Evolutionary conservation across 2,888 invertebrate genomes (phyloP).

Genomic region (Octodonta nipae): DNA sequence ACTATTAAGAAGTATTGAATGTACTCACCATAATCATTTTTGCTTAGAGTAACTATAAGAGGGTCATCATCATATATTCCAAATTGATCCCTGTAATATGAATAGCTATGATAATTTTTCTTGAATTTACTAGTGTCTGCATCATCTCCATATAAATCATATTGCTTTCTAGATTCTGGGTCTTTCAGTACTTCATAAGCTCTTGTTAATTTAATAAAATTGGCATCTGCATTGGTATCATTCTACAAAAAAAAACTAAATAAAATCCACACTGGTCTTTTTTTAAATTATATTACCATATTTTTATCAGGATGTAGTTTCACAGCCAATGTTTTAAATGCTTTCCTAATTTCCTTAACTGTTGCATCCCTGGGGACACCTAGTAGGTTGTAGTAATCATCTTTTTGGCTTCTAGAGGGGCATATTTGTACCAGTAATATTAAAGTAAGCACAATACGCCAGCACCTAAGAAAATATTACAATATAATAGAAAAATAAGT

Average conservation of each 20-base stretch:
- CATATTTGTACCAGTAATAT: too few relatives aligned
- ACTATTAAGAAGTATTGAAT: too few relatives aligned
- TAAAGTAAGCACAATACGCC: too few relatives aligned
- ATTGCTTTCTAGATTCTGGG: slow-evolving; percentile 60
- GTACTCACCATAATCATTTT: slow-evolving; percentile 56
- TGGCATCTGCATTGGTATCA: slow-evolving; percentile 57
- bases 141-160: slow-evolving; percentile 67
- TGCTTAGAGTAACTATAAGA: slow-evolving; percentile 62
- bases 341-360: slow-evolving; percentile 53
- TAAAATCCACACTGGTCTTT: background rate
- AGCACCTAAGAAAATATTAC: too few relatives aligned
- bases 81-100: slow-evolving; percentile 66
- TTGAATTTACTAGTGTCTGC: slow-evolving; percentile 39
- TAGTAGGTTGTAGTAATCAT: slow-evolving; percentile 30
- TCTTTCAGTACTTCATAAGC: slow-evolving; percentile 82
- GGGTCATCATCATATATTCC: slow-evolving; percentile 79
- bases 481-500: too few relatives aligned
- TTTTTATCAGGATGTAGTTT: slow-evolving; percentile 61
- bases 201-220: slow-evolving; percentile 64
- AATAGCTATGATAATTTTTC: slow-evolving; percentile 64
- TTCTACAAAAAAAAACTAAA: slow-evolving; percentile 41
- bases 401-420: too few relatives aligned
- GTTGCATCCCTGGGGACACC: slow-evolving; percentile 50
- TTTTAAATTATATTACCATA: slow-evolving; percentile 32
- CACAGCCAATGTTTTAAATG: slow-evolving; percentile 59